Evolutionary conservation across 2,888 invertebrate species (phyloP), one percentile per base, ranked within the genome.

Genomic region (Myathropa florea): DNA sequence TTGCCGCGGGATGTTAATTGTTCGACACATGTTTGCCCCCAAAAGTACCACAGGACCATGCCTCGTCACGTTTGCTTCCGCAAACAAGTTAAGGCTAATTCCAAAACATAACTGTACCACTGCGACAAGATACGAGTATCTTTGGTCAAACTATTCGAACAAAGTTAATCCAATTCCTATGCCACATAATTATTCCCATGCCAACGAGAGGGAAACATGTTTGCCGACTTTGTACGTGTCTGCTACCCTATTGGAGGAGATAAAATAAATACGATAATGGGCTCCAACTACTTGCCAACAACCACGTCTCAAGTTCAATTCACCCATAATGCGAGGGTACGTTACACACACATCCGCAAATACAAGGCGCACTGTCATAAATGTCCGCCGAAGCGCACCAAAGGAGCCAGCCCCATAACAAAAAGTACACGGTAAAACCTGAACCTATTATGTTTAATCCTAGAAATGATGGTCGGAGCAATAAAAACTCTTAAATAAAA

Each of bases 401-500:
- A 53, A 28, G 61, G 63, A 73, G 23, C 36, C 23, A 18, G 70
- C 70, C n/a, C 75, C 67, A 73, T 72, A 70, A 82, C 77, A 73
- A 64, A 72, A 59, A 60, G 68, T 77, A 63, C 67, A 70, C 33
- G 72, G 68, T 71, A 79, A 79, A 79, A 83, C 78, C 79, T 64
- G 78, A 83, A 75, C 83, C 78, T 75, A 86, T 86, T 86, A 86
- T 71, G 75, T 82, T 86, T 86, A 86, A 86, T 86, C 83, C 75
- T 76, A 73, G 59, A 83, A 82, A 86, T 82, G 83, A 86, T 83
- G 83, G 78, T 67, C 79, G 71, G 30, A 75, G 86, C 65, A 86
- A 86, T 86, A 86, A 86, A 85, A 86, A 78, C 78, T 83, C 83
- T 39, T 78, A 64, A 79, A 86, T 79, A 83, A 86, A 82, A 83